Evolutionary conservation across 1,140 invertebrate genomes (phyloP).

Genomic region (Hydropsyche tenuis): DNA sequence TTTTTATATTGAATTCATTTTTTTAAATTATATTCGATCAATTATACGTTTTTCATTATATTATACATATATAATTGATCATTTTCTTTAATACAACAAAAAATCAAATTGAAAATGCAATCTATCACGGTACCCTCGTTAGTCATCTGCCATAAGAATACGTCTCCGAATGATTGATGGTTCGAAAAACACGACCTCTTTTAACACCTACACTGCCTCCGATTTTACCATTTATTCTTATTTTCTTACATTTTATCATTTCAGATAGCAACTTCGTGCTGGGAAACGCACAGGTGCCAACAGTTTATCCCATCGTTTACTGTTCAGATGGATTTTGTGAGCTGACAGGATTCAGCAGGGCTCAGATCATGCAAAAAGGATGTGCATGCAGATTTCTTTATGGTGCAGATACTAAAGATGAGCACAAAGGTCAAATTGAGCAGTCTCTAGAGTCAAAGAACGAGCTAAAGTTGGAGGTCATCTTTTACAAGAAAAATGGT

Average conservation of each 20-base stretch:
- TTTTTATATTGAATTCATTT: too few species aligned
- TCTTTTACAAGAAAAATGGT: constrained; percentile 96
- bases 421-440: constrained; percentile 88
- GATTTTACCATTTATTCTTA: not conserved
- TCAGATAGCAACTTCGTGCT: constrained; percentile 98
- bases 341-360: constrained; percentile 90
- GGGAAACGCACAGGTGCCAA: constrained; percentile 92
- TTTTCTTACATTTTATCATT: constrained; percentile 58
- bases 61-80: too few species aligned
- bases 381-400: constrained; percentile 96
- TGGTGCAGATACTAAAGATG: constrained; percentile 87
- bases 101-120: not conserved
- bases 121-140: constrained; percentile 1
- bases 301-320: constrained; percentile 92
- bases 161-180: not conserved
- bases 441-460: constrained; percentile 86
- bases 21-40: too few species aligned
- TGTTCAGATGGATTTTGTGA: constrained; percentile 98
- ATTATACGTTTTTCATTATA: too few species aligned
- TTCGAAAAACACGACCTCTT: not conserved
- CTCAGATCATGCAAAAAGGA: constrained; percentile 96
- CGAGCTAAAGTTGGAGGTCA: constrained; percentile 92
- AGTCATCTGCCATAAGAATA: not conserved
- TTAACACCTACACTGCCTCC: not conserved
- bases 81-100: too few species aligned